Evolutionary conservation across 92 coral and sea anemone species (phyloP).

Genomic region (Porites lobata): DNA sequence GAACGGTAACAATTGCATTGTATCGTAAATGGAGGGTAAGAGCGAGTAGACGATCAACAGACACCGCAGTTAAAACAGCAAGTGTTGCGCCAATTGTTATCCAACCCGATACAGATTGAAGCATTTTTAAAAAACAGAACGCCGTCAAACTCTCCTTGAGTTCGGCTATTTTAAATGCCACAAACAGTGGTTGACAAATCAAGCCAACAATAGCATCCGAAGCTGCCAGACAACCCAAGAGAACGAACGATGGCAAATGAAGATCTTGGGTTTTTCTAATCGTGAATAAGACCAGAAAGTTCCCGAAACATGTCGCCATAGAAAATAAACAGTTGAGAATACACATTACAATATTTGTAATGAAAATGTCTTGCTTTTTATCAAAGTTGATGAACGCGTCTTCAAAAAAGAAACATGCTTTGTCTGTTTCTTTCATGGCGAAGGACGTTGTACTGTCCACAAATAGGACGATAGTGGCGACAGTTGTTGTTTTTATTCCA

Average conservation of each 20-base stretch:
- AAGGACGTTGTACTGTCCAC: background rate
- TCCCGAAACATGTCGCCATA: slow-evolving; percentile 2
- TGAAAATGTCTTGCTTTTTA: background rate
- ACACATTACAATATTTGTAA: background rate
- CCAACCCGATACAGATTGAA: slow-evolving; percentile 26
- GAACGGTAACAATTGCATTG: no score
- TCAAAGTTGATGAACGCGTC: background rate
- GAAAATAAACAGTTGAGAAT: slow-evolving; percentile 30
- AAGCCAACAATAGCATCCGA: slow-evolving; percentile 45
- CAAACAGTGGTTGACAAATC: slow-evolving; percentile 41
- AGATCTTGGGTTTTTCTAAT: slow-evolving; percentile 14
- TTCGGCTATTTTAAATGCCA: background rate
- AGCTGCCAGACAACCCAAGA: slow-evolving; percentile 32
- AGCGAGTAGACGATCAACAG: slow-evolving; percentile 48
- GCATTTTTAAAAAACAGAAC: slow-evolving; percentile 10
- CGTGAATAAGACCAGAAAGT: slow-evolving; percentile 7
- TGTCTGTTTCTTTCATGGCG: background rate
- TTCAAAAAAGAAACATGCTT: background rate
- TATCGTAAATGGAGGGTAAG: background rate
- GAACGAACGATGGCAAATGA: slow-evolving; percentile 39
- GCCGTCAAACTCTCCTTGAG: background rate
- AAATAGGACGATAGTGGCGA: no score
- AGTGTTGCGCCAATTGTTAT: slow-evolving; percentile 32
- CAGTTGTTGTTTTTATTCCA: no score
- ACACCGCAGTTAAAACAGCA: slow-evolving; percentile 11